phyloP scores from a whole-genome alignment of 1,140 invertebrate species.

The Drosophila tsacasi region DNA sequence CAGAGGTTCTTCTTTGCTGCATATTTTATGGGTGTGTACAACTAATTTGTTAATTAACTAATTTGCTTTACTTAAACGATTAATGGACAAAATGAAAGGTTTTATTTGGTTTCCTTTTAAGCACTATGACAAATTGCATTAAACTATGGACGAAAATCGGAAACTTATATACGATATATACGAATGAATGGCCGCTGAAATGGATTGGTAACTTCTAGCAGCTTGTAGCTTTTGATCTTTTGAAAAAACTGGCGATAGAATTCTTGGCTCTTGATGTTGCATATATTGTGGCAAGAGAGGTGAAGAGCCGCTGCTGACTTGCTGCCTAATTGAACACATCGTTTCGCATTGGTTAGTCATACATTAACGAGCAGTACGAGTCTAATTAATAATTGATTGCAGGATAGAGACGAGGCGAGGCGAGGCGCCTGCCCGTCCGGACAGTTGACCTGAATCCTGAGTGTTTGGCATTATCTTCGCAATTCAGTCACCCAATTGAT shows the following conservation, averaged over 20 bases:
- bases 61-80: conserved; percentile 74
- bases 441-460: conserved; percentile 11
- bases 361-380: conserved; percentile 20
- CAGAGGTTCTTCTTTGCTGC: conserved; percentile 20
- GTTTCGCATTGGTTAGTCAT: conserved; percentile 18
- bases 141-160: conserved; percentile 70
- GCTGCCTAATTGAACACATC: conserved; percentile 46
- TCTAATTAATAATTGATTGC: conserved; percentile 30
- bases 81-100: conserved; percentile 65
- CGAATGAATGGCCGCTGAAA: conserved; percentile 46
- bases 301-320: conserved; percentile 16
- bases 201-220: conserved; percentile 1
- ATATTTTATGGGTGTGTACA: conserved; percentile 33
- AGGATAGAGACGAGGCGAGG: conserved; percentile 19
- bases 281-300: conserved; percentile 23
- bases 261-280: conserved; percentile 6
- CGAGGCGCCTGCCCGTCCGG: background rate
- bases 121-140: conserved; percentile 52
- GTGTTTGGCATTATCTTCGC: conserved; percentile 28
- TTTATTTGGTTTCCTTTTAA: conserved; percentile 25
- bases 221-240: conserved; percentile 1
- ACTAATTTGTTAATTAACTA: conserved; percentile 74
- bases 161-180: conserved; percentile 48
- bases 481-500: conserved; percentile 40
- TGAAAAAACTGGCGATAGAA: conserved; percentile 12